phyloP scores from a whole-genome alignment of 2,113 vertebrate species.

The Plecotus auritus region DNA sequence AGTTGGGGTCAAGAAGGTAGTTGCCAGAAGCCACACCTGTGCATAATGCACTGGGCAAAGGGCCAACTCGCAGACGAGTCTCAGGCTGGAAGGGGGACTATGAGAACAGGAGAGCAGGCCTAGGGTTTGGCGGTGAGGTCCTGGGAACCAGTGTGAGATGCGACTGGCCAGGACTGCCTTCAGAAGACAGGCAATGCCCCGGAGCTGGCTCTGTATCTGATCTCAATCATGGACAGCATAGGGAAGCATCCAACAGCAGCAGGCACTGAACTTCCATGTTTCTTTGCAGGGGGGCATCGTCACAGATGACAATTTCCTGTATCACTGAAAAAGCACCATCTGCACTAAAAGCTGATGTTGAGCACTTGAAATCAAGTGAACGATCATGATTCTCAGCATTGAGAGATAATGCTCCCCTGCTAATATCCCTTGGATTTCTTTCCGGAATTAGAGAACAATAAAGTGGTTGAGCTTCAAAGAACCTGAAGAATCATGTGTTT shows the following conservation, averaged over 20 bases:
- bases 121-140: slow-evolving; percentile 1
- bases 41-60: background rate
- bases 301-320: background rate
- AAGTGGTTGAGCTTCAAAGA: background rate
- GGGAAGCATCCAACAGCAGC: background rate
- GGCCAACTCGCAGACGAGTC: background rate
- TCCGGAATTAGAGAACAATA: background rate
- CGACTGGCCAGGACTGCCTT: background rate
- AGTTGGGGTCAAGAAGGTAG: background rate
- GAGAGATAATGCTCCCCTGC: background rate
- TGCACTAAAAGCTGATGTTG: background rate
- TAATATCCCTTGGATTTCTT: background rate
- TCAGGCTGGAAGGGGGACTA: background rate
- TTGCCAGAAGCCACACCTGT: slow-evolving; percentile 54
- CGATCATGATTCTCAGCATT: background rate
- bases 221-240: background rate
- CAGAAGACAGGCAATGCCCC: background rate
- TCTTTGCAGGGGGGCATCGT: background rate
- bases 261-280: background rate
- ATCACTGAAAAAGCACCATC: background rate
- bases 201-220: background rate
- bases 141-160: background rate
- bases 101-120: background rate
- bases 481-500: background rate
- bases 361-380: background rate